phyloP scores from a whole-genome alignment of 2,888 invertebrate species.

The Leucania comma region DNA sequence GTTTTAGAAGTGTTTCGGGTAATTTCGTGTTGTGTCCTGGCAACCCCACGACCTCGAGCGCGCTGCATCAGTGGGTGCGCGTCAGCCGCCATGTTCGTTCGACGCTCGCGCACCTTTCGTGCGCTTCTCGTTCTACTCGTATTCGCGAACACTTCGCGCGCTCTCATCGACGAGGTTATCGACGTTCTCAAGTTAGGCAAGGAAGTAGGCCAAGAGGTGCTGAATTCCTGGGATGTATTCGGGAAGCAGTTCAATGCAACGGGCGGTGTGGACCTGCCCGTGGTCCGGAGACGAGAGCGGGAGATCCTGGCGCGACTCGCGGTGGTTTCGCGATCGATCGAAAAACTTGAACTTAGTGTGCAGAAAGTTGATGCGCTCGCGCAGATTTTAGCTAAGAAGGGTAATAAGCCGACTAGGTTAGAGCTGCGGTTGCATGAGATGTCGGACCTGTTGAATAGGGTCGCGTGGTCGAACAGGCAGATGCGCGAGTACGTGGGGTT shows the following conservation, averaged over 20 bases:
- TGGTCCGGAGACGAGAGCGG: conserved; percentile 91
- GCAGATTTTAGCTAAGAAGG: conserved; percentile 82
- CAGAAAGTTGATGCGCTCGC: conserved; percentile 78
- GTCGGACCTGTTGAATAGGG: conserved; percentile 90
- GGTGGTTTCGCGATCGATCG: conserved; percentile 78
- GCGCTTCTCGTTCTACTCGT: conserved; percentile 77
- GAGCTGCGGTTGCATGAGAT: conserved; percentile 92
- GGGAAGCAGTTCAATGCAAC: conserved; percentile 89
- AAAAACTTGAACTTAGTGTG: conserved; percentile 76
- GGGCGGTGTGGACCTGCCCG: conserved; percentile 90
- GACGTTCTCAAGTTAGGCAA: conserved; percentile 91
- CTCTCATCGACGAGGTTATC: conserved; percentile 90
- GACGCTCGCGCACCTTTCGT: conserved; percentile 76
- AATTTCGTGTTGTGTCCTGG: conserved; percentile 62
- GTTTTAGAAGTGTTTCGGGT: conserved; percentile 30
- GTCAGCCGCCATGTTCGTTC: conserved; percentile 82
- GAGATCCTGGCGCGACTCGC: conserved; percentile 89
- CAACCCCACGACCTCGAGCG: conserved; percentile 78
- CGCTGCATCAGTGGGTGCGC: conserved; percentile 78
- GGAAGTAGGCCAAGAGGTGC: conserved; percentile 91
- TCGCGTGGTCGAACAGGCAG: conserved; percentile 90
- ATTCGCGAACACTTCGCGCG: conserved; percentile 76
- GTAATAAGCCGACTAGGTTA: conserved; percentile 84
- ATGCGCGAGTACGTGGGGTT: conserved; percentile 91
- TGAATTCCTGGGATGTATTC: conserved; percentile 92